Evolutionary conservation across 2,888 invertebrate genomes (phyloP).

Genomic region (Mayetiola destructor): DNA sequence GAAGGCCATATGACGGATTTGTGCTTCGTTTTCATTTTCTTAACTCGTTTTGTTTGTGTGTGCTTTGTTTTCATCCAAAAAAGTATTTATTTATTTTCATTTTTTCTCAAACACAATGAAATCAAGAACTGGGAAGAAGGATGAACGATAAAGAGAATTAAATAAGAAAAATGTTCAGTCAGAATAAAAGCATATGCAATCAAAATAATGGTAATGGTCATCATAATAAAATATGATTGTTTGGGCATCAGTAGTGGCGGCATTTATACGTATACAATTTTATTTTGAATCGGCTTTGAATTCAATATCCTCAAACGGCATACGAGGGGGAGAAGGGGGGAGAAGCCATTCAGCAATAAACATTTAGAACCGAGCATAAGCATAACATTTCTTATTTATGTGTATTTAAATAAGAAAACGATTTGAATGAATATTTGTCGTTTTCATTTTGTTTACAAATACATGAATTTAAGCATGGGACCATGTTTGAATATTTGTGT

Average conservation of each 20-base stretch:
- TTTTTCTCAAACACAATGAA: not conserved
- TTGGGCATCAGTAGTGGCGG: conserved; percentile 1
- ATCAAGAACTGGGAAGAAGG: not conserved
- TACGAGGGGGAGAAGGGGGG: too few species aligned
- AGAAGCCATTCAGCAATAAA: not conserved
- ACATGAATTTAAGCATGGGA: too few species aligned
- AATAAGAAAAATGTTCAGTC: not conserved
- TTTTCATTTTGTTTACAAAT: conserved; percentile 7
- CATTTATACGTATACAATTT: not conserved
- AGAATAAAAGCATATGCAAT: conserved; percentile 2
- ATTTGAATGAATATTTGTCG: not conserved
- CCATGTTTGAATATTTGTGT: too few species aligned
- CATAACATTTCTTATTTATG: not conserved
- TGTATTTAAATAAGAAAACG: conserved; percentile 10
- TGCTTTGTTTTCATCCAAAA: not conserved
- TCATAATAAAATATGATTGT: conserved; percentile 11
- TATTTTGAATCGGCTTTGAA: not conserved
- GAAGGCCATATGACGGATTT: conserved; percentile 10
- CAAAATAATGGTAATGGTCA: conserved; percentile 11
- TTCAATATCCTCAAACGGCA: too few species aligned
- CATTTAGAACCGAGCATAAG: not conserved
- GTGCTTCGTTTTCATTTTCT: conserved; percentile 4
- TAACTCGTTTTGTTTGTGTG: not conserved
- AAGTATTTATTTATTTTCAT: not conserved
- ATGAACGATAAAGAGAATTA: not conserved